These are phyloP conservation scores for Actias luna DNA, from an alignment of 2,888 invertebrate species.

Conservation along the genomic window DNA sequence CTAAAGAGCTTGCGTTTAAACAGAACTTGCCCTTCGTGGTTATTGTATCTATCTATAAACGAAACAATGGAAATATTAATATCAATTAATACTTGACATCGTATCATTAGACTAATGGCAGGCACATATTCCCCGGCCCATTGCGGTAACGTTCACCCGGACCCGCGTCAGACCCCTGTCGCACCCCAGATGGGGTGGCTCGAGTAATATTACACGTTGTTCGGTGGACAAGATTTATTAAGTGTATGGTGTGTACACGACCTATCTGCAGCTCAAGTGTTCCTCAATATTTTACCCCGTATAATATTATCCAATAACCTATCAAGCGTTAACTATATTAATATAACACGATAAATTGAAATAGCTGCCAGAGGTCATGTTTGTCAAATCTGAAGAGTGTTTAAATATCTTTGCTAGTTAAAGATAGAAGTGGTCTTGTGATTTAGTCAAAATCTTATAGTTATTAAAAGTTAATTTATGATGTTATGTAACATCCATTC, in stretches of 20 bases:
- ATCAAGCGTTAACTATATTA: too few relatives aligned
- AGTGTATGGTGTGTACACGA: neutral
- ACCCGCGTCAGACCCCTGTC: conserved; percentile 57
- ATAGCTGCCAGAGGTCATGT: too few relatives aligned
- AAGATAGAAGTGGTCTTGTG: too few relatives aligned
- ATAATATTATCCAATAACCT: neutral
- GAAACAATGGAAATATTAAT: neutral
- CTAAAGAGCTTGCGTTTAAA: neutral
- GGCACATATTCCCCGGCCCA: neutral
- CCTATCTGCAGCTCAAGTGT: neutral
- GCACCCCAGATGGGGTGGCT: conserved; percentile 32
- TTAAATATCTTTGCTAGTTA: too few relatives aligned
- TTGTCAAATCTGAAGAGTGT: too few relatives aligned
- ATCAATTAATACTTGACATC: neutral
- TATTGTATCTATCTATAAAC: neutral
- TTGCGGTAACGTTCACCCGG: conserved; percentile 7
- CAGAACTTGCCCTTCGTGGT: neutral
- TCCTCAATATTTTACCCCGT: neutral
- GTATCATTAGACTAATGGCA: conserved; percentile 9
- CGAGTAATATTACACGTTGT: conserved; percentile 23
- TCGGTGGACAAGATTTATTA: conserved; percentile 15
- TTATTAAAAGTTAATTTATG: too few relatives aligned
- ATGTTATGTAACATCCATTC: too few relatives aligned
- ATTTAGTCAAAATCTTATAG: too few relatives aligned
- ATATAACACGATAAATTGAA: too few relatives aligned